These are phyloP conservation scores for Geotria australis DNA, from an alignment of 2,797 vertebrate genomes.

Conservation along the genomic window DNA sequence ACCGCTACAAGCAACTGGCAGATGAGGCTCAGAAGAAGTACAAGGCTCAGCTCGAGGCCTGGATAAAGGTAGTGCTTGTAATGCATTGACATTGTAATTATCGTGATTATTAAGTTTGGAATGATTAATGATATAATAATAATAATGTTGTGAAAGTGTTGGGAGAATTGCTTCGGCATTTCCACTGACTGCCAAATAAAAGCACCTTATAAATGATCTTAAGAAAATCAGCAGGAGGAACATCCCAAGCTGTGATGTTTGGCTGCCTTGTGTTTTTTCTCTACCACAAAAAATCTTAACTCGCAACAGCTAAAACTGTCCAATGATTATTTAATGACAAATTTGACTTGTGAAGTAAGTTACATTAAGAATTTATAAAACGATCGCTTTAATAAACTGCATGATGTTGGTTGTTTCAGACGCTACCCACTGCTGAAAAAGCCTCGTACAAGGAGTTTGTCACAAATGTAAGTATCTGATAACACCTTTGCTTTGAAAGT, in stretches of 20 bases:
- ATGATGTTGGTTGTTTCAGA: slow-evolving; percentile 7
- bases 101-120: background rate
- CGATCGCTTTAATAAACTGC: background rate
- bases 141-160: too few species aligned
- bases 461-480: slow-evolving; percentile 12
- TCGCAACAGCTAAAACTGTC: too few species aligned
- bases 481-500: background rate
- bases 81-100: background rate
- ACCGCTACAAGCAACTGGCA: slow-evolving; percentile 32
- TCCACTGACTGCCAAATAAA: background rate
- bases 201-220: background rate
- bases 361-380: background rate
- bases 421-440: slow-evolving; percentile 23
- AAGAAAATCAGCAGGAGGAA: too few species aligned
- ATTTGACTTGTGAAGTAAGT: background rate
- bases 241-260: too few species aligned
- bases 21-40: slow-evolving; percentile 30
- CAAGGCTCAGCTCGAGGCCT: slow-evolving; percentile 20
- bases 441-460: slow-evolving; percentile 24
- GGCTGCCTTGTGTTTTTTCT: background rate
- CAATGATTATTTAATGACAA: too few species aligned
- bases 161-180: too few species aligned
- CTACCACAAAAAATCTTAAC: too few species aligned
- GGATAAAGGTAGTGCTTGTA: slow-evolving; percentile 17
- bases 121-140: too few species aligned